Conservation (phyloP, 2,888 invertebrate genomes). For the Nezara viridula region DNA sequence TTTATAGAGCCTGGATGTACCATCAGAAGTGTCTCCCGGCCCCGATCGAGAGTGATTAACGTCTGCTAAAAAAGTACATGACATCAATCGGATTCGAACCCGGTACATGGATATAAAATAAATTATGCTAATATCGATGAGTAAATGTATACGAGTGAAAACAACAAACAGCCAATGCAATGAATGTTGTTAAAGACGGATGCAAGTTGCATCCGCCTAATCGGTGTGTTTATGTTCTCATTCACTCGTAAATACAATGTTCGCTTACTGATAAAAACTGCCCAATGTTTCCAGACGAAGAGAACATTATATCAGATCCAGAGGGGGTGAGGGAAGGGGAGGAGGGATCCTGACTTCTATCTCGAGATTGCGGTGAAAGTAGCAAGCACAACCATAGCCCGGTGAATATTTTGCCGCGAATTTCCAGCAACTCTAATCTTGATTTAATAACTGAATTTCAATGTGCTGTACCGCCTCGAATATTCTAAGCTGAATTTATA, state of each 20-base stretch:
- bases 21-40: too few species aligned
- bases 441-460: constrained; percentile 41
- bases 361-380: constrained; percentile 5
- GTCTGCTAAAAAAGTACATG: too few species aligned
- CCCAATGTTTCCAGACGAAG: not conserved
- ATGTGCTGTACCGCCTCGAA: not conserved
- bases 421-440: constrained; percentile 19
- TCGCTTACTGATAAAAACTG: not conserved
- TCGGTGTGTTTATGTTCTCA: not conserved
- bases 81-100: too few species aligned
- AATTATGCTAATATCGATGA: not conserved
- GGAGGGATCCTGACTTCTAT: not conserved
- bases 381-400: not conserved
- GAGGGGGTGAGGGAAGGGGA: too few species aligned
- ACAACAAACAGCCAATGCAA: not conserved
- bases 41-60: too few species aligned
- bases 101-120: too few species aligned
- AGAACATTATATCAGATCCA: not conserved
- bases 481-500: constrained; percentile 36
- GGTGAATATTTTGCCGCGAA: not conserved
- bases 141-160: not conserved
- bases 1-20: too few species aligned
- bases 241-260: constrained; percentile 24
- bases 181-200: not conserved
- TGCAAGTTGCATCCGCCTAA: not conserved